phyloP scores from a whole-genome alignment of 2,888 invertebrate species.

The Pachymerium ferrugineum region DNA sequence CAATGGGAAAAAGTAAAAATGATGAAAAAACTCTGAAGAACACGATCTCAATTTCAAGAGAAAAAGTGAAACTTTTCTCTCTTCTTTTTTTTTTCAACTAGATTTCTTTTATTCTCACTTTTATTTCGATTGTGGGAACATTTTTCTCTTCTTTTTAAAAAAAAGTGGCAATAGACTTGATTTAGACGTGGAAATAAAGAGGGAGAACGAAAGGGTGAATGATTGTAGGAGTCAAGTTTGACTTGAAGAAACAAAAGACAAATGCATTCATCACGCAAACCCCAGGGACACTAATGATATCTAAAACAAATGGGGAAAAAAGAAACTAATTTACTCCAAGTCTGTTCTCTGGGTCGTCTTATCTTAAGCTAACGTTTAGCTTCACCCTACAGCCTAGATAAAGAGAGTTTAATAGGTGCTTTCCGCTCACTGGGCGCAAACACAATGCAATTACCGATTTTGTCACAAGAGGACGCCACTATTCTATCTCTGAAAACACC shows the following conservation, averaged over 20 bases:
- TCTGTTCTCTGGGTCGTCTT: not conserved
- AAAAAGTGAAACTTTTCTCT: not conserved
- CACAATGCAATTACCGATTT: slow-evolving; percentile 5
- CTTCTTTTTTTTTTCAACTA: no score
- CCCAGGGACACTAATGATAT: slow-evolving; percentile 25
- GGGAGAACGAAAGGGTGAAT: not conserved
- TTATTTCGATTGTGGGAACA: not conserved
- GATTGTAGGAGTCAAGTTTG: slow-evolving; percentile 1
- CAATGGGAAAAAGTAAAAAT: not conserved
- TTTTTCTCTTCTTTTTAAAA: not conserved
- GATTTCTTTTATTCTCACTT: not conserved
- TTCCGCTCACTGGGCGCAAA: slow-evolving; percentile 22
- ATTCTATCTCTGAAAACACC: not conserved
- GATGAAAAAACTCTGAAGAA: not conserved
- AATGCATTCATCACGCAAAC: slow-evolving; percentile 21
- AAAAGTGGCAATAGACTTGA: not conserved
- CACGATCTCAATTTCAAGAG: not conserved
- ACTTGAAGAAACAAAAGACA: slow-evolving; percentile 14
- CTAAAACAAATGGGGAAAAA: slow-evolving; percentile 19
- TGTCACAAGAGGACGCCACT: not conserved
- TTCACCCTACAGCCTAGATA: slow-evolving; percentile 19
- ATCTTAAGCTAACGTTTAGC: slow-evolving; percentile 24
- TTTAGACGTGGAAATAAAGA: not conserved
- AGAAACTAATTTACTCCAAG: slow-evolving; percentile 19
- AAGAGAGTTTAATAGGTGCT: slow-evolving; percentile 11